Evolutionary conservation across 1,140 invertebrate genomes (phyloP).

Genomic region (Drosophila repleta): DNA sequence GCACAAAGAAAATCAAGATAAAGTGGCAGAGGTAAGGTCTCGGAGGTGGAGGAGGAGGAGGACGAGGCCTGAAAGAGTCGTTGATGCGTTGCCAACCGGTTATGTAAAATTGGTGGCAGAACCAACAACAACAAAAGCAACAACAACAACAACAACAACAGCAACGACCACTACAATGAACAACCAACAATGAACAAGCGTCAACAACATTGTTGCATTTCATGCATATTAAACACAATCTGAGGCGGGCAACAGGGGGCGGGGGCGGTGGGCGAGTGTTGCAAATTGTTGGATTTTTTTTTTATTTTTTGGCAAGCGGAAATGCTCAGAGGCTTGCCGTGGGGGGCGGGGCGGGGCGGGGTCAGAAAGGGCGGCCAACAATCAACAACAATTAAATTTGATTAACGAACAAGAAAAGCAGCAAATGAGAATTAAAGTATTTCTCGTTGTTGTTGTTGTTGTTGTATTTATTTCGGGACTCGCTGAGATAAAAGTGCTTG

Average conservation of each 20-base stretch:
- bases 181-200: slow-evolving; percentile 1
- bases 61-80: not conserved
- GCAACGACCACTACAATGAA: slow-evolving; percentile 15
- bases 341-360: not conserved
- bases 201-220: slow-evolving; percentile 52
- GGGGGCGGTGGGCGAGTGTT: slow-evolving; percentile 3
- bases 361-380: slow-evolving; percentile 27
- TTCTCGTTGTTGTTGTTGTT: slow-evolving; percentile 16
- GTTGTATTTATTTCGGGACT: slow-evolving; percentile 1
- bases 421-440: slow-evolving; percentile 31
- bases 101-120: slow-evolving; percentile 63
- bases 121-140: slow-evolving; percentile 32
- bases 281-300: slow-evolving; percentile 24
- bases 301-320: slow-evolving; percentile 50
- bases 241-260: not conserved
- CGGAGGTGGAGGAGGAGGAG: not conserved
- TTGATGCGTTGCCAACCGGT: slow-evolving; percentile 65
- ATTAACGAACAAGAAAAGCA: slow-evolving; percentile 41
- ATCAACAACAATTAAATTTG: slow-evolving; percentile 69
- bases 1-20: too few relatives aligned
- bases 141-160: slow-evolving; percentile 23
- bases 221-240: slow-evolving; percentile 57
- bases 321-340: slow-evolving; percentile 9
- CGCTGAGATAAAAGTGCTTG: slow-evolving; percentile 28
- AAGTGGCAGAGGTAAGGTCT: too few relatives aligned